Evolutionary conservation across 1,140 invertebrate species (phyloP).

Genomic region (Leucophenga varia): DNA sequence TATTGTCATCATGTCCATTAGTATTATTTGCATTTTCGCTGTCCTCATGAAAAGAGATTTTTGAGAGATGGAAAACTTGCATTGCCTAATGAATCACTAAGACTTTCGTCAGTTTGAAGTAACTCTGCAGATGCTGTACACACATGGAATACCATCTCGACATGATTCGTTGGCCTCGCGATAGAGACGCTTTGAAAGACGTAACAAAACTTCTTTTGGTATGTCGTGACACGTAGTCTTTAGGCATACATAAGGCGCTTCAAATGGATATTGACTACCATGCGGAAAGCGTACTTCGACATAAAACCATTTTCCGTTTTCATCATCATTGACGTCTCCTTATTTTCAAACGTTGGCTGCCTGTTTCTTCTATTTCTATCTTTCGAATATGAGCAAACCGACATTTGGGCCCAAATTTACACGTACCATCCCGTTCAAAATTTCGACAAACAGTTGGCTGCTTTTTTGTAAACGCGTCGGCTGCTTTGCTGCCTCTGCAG

Average conservation of each 20-base stretch:
- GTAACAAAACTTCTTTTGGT: conserved; percentile 64
- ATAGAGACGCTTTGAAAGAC: conserved; percentile 65
- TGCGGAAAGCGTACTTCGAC: conserved; percentile 74
- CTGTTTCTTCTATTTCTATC: too few relatives aligned
- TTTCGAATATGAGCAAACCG: conserved; percentile 74
- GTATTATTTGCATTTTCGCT: conserved; percentile 5
- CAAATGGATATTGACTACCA: conserved; percentile 69
- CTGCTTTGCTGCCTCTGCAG: conserved; percentile 11
- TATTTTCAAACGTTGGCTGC: too few relatives aligned
- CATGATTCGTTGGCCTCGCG: conserved; percentile 65
- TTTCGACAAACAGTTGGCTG: conserved; percentile 65
- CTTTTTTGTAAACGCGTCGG: too few relatives aligned
- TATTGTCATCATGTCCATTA: not conserved
- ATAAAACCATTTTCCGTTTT: conserved; percentile 58
- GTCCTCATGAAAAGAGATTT: conserved; percentile 38
- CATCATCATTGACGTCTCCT: conserved; percentile 45
- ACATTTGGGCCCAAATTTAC: conserved; percentile 71
- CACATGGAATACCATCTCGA: conserved; percentile 66
- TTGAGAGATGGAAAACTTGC: conserved; percentile 61
- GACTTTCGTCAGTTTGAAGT: conserved; percentile 68
- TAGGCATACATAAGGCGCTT: conserved; percentile 69
- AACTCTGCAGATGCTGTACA: conserved; percentile 71
- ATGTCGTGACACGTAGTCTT: conserved; percentile 63
- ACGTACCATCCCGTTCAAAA: conserved; percentile 65
- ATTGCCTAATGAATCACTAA: conserved; percentile 62